Conservation (phyloP, 2,888 invertebrate genomes). For the Netelia fuscicornis region DNA sequence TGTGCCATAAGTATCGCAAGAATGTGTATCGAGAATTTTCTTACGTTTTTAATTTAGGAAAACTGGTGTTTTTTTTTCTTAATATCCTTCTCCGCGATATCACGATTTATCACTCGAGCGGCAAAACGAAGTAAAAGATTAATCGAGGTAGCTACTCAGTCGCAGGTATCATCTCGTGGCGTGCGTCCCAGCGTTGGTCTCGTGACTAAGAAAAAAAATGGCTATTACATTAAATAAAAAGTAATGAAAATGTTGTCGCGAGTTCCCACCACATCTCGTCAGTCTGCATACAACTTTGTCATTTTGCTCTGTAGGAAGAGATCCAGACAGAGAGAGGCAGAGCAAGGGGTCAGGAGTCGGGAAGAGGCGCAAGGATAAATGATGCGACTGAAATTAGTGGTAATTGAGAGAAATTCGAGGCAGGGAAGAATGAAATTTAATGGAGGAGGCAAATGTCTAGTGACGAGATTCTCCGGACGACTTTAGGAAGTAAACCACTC, state of each 20-base stretch:
- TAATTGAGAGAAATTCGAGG: slow-evolving; percentile 49
- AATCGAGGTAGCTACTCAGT: slow-evolving; percentile 16
- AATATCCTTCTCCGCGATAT: too few relatives aligned
- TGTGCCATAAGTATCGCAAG: not conserved
- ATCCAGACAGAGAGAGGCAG: not conserved
- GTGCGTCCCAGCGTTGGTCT: not conserved
- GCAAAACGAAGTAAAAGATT: slow-evolving; percentile 20
- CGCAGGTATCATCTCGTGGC: slow-evolving; percentile 1
- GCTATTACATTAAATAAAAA: slow-evolving; percentile 66
- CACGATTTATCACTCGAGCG: not conserved
- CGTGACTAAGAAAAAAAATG: slow-evolving; percentile 67
- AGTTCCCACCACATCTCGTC: slow-evolving; percentile 34
- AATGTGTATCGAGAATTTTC: not conserved
- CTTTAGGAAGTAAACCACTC: not conserved
- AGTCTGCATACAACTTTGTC: slow-evolving; percentile 5
- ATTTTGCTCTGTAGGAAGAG: not conserved
- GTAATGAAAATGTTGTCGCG: slow-evolving; percentile 70
- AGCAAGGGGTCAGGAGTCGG: not conserved
- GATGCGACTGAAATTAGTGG: slow-evolving; percentile 45
- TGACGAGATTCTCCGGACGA: slow-evolving; percentile 32
- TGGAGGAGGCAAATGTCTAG: not conserved
- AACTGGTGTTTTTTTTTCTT: not conserved
- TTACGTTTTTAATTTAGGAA: not conserved
- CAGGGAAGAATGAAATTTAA: slow-evolving; percentile 49
- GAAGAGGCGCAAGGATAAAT: slow-evolving; percentile 2